A percentile compares a stretch with the other conserved stretches of the same genome.
phyloP scores from a whole-genome alignment of 2,888 invertebrate species.

The Microchrysa polita region DNA sequence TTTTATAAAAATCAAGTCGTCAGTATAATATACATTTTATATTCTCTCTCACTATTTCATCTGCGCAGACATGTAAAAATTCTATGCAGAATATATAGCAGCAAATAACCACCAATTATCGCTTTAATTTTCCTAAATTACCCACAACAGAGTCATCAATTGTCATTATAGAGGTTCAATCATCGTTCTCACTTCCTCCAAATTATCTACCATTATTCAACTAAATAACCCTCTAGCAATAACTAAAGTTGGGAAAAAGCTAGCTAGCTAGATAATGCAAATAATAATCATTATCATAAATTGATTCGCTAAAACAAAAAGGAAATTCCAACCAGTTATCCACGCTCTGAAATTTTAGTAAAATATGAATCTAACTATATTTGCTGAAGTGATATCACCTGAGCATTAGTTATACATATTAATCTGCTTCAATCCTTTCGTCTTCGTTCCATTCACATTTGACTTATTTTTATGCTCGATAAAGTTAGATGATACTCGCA shows the following conservation, averaged over 20 bases:
- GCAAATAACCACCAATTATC: no score
- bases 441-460: conserved; percentile 10
- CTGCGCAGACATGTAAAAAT: no score
- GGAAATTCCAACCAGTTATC: conserved; percentile 26
- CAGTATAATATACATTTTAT: no score
- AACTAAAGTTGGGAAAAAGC: no score
- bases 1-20: no score
- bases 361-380: not conserved
- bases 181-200: not conserved
- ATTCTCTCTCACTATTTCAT: no score
- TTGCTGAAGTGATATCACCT: not conserved
- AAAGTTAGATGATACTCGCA: conserved; percentile 34
- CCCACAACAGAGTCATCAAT: no score
- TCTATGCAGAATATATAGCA: no score
- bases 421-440: conserved; percentile 1
- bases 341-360: not conserved
- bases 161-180: not conserved
- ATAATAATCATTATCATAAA: no score
- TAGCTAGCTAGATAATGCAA: no score
- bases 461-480: conserved; percentile 39
- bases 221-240: not conserved
- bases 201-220: not conserved
- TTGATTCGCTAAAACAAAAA: not conserved
- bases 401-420: conserved; percentile 12
- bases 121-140: no score